A percentile compares a stretch with the other conserved stretches of the same genome.
Evolutionary conservation across 1,140 invertebrate species (phyloP).

Genomic region (Planococcus citri): DNA sequence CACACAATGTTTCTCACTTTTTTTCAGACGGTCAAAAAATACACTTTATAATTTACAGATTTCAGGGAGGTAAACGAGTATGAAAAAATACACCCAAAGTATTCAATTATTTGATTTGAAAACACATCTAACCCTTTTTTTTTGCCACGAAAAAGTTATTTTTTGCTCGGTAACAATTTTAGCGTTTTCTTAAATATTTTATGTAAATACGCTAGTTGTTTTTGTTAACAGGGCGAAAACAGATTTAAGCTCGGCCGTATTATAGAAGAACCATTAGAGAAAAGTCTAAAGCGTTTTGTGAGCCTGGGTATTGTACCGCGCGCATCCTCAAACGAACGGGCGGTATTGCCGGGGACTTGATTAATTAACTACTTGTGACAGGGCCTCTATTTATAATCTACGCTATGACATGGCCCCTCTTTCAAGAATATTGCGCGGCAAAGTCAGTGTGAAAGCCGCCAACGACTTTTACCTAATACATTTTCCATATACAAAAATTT

Average conservation of each 20-base stretch:
- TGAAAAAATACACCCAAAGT: too few relatives aligned
- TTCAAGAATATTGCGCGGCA: not conserved
- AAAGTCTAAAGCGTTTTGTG: not conserved
- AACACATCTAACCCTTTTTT: too few relatives aligned
- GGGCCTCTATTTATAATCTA: slow-evolving; percentile 13
- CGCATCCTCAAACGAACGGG: not conserved
- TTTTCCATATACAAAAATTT: not conserved
- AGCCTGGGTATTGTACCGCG: not conserved
- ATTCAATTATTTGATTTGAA: too few relatives aligned
- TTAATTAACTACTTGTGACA: slow-evolving; percentile 16
- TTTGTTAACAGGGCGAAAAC: slow-evolving; percentile 11
- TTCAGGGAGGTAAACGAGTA: too few relatives aligned
- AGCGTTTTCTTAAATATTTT: not conserved
- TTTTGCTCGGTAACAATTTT: too few relatives aligned
- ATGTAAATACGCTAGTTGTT: not conserved
- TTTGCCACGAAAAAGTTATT: too few relatives aligned
- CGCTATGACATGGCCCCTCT: not conserved
- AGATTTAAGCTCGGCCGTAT: slow-evolving; percentile 10
- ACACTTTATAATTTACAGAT: too few relatives aligned
- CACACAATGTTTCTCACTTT: too few relatives aligned
- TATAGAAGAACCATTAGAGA: slow-evolving; percentile 8
- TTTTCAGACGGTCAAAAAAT: too few relatives aligned
- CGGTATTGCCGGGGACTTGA: not conserved
- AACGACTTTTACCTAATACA: not conserved
- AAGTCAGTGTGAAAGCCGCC: not conserved